Percentiles rank a stretch among this genome's conserved stretches.
These are phyloP conservation scores for Acromyrmex charruanus DNA, from an alignment of 1,140 invertebrate species.

Conservation along the genomic window DNA sequence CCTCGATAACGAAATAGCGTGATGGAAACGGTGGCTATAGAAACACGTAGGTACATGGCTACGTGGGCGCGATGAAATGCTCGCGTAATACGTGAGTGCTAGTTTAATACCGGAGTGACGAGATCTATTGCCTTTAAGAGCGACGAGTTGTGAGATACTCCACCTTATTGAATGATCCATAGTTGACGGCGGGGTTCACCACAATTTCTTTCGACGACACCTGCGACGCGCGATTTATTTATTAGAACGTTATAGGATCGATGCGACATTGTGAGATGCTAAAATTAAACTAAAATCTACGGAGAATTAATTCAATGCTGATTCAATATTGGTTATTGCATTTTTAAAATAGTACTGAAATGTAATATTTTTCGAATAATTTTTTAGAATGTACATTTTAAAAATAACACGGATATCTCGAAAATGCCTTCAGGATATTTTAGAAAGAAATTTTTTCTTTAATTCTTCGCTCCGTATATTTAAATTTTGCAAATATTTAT, in stretches of 20 bases:
- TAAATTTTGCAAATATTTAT: neutral
- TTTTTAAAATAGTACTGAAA: neutral
- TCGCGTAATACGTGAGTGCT: constrained; percentile 31
- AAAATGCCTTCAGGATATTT: neutral
- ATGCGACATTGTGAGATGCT: neutral
- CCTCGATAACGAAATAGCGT: constrained; percentile 4
- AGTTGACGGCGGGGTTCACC: constrained; percentile 39
- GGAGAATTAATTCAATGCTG: neutral
- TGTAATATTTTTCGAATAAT: neutral
- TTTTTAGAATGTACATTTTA: neutral
- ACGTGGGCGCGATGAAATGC: constrained; percentile 6
- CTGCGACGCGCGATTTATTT: constrained; percentile 46
- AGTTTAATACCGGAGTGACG: constrained; percentile 14
- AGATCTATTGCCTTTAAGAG: neutral
- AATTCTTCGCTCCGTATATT: neutral
- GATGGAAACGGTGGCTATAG: neutral
- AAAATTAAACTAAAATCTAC: constrained; percentile 1
- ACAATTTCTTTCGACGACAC: constrained; percentile 51
- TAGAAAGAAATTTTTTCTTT: neutral
- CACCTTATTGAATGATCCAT: constrained; percentile 57
- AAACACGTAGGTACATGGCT: neutral
- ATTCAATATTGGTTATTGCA: neutral
- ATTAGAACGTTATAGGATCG: constrained; percentile 28
- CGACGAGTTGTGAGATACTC: constrained; percentile 34
- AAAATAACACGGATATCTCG: neutral